These are phyloP conservation scores for Gymnobelideus leadbeateri DNA, from an alignment of 2,113 vertebrate genomes.

Conservation along the genomic window DNA sequence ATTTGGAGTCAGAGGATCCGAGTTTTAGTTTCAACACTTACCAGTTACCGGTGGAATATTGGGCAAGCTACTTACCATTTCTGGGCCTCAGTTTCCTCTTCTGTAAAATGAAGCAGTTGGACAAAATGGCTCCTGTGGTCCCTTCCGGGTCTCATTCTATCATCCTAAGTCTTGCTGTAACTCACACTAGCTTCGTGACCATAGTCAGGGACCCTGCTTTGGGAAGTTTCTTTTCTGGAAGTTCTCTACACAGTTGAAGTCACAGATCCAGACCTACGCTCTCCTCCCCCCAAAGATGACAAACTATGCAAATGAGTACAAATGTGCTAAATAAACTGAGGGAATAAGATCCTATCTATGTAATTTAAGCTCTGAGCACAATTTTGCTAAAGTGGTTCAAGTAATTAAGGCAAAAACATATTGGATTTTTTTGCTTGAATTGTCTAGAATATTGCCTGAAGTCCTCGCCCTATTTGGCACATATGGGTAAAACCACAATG, in stretches of 20 bases:
- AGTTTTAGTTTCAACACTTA: not conserved
- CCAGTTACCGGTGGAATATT: no score
- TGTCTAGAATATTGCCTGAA: constrained; percentile 31
- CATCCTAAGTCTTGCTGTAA: not conserved
- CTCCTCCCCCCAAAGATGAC: not conserved
- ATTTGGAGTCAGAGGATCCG: not conserved
- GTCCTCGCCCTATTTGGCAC: not conserved
- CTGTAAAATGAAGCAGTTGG: not conserved
- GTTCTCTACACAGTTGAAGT: not conserved
- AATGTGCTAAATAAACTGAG: not conserved
- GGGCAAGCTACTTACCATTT: not conserved
- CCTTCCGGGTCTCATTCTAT: not conserved
- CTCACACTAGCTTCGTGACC: not conserved
- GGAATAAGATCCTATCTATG: constrained; percentile 49
- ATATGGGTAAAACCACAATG: not conserved
- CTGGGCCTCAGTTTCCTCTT: not conserved
- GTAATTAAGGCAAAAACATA: constrained; percentile 44
- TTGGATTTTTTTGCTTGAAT: constrained; percentile 28
- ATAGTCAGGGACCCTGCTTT: not conserved
- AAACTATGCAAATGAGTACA: not conserved
- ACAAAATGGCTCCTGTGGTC: not conserved
- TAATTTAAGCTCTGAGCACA: constrained; percentile 59
- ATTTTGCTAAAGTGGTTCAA: constrained; percentile 58
- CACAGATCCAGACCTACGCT: not conserved
- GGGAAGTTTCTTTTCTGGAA: not conserved